Base-by-base conservation (phyloP, 2,797 vertebrate genomes). In the Myotis daubentonii region DNA sequence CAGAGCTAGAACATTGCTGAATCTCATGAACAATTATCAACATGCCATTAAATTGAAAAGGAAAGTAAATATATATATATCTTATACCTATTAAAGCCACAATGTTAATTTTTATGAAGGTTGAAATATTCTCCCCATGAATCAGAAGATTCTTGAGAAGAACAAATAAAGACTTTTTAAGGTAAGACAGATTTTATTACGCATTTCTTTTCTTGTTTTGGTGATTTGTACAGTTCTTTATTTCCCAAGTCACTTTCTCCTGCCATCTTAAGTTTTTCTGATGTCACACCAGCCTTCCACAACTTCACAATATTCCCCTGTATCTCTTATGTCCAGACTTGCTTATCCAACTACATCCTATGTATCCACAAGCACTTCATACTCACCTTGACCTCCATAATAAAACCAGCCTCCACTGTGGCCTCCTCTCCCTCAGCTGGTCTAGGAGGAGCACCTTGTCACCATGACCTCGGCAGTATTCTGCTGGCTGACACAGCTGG, bases 31-130 rank as follows among this genome's bases (percentile, higher is more conserved):
- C 25, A 71, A 72, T 72, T 84, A 72, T 55, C n/a, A 62, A 74
- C 49, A 83, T 76, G 23, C 7, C 44, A 78, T 65, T 85, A 72
- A 85, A 74, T 57, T 68, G 10, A 57, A 84, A 88, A 78, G 6
- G 8, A 53, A 33, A 74, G 44, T 72, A 83, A 78, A 47, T 47
- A 78, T 9, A 33, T 9, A 33, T 70, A 30, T 30, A 76, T 13
- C 17, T 87, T 71, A 68, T 15, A 68, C 36, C 17, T 51, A 78
- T 28, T 79, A 78, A 89, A 88, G 23, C 11, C 15, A 15, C 25
- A 33, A n/a, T 62, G 57, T 49, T 91, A 94, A 65, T 74, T 60
- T 55, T 89, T 47, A 71, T 74, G 66, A 38, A 80, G 12, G 25
- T 17, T 81, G 57, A 80, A 81, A 60, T 15, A 86, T 36, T 76